A percentile compares a stretch with the other conserved stretches of the same genome.
Conservation (phyloP, 1,140 invertebrate genomes). For the Halictus rubicundus region DNA sequence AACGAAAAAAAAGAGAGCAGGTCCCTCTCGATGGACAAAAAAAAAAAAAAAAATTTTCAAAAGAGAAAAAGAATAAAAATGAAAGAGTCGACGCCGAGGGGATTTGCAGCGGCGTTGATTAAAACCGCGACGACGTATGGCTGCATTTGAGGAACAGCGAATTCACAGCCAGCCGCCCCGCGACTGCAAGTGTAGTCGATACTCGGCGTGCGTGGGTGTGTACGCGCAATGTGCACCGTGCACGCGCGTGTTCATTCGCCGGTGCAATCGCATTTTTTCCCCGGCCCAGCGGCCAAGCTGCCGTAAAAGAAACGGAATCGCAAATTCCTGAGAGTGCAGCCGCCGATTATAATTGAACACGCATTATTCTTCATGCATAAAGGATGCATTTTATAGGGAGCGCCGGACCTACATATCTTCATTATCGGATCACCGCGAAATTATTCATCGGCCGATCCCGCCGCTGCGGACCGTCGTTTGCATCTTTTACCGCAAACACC, state of each 20-base stretch:
- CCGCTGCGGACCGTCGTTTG: background rate
- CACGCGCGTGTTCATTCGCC: slow-evolving; percentile 13
- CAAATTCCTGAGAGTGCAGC: slow-evolving; percentile 62
- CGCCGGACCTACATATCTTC: slow-evolving; percentile 14
- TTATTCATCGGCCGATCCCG: slow-evolving; percentile 3
- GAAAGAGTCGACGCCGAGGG: slow-evolving; percentile 69
- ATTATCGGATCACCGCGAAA: slow-evolving; percentile 43
- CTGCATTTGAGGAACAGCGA: slow-evolving; percentile 67
- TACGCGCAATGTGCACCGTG: background rate
- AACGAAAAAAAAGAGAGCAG: slow-evolving; percentile 49
- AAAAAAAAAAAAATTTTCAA: slow-evolving; percentile 41
- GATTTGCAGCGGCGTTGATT: slow-evolving; percentile 77
- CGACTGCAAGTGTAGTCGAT: slow-evolving; percentile 33
- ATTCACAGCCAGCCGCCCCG: slow-evolving; percentile 33
- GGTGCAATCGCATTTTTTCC: slow-evolving; percentile 24
- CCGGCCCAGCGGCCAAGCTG: background rate
- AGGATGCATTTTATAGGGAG: slow-evolving; percentile 49
- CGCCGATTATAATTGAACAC: slow-evolving; percentile 54
- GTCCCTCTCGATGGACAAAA: slow-evolving; percentile 44
- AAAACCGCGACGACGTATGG: slow-evolving; percentile 73
- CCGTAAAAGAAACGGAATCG: slow-evolving; percentile 63
- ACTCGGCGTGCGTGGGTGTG: background rate
- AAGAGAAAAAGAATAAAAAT: slow-evolving; percentile 50
- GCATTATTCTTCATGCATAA: slow-evolving; percentile 59
- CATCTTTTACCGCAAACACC: background rate